Percentiles rank a stretch among this genome's conserved stretches.
phyloP scores from a whole-genome alignment of 1,140 invertebrate species.

The Bicyclus anynana region DNA sequence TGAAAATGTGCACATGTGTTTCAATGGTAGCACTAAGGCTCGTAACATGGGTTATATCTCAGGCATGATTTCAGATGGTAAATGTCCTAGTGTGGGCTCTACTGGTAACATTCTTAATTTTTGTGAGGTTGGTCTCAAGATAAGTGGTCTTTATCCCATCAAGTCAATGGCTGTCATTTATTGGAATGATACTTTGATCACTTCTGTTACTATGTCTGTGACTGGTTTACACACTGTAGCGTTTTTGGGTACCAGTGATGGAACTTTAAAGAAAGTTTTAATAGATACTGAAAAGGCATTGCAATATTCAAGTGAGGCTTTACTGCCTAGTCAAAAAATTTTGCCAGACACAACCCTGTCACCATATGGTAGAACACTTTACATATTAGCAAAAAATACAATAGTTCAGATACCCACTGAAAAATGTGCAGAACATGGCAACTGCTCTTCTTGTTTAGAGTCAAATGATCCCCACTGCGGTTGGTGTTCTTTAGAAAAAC shows the following conservation, averaged over 20 bases:
- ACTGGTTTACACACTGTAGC: conserved; percentile 94
- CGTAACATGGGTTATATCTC: conserved; percentile 96
- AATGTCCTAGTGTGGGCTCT: conserved; percentile 90
- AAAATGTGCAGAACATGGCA: conserved; percentile 91
- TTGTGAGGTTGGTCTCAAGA: conserved; percentile 94
- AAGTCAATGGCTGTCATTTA: conserved; percentile 83
- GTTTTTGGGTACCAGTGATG: conserved; percentile 79
- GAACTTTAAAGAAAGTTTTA: conserved; percentile 57
- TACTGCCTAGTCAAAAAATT: conserved; percentile 77
- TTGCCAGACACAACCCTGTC: conserved; percentile 91
- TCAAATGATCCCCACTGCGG: conserved; percentile 98
- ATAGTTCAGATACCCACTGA: conserved; percentile 95
- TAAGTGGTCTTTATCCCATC: conserved; percentile 92
- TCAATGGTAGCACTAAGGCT: conserved; percentile 94
- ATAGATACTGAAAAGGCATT: conserved; percentile 64
- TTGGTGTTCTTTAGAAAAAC: conserved; percentile 97
- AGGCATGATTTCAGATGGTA: conserved; percentile 92
- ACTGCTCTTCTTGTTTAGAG: conserved; percentile 93
- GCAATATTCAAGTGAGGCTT: conserved; percentile 58
- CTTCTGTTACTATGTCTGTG: conserved; percentile 88
- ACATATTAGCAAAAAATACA: conserved; percentile 78
- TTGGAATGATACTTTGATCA: conserved; percentile 89
- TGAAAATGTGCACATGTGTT: conserved; percentile 98
- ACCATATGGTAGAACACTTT: conserved; percentile 80
- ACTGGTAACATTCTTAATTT: conserved; percentile 94